phyloP scores from a whole-genome alignment of 1,140 invertebrate species.

The Palaemon carinicauda region DNA sequence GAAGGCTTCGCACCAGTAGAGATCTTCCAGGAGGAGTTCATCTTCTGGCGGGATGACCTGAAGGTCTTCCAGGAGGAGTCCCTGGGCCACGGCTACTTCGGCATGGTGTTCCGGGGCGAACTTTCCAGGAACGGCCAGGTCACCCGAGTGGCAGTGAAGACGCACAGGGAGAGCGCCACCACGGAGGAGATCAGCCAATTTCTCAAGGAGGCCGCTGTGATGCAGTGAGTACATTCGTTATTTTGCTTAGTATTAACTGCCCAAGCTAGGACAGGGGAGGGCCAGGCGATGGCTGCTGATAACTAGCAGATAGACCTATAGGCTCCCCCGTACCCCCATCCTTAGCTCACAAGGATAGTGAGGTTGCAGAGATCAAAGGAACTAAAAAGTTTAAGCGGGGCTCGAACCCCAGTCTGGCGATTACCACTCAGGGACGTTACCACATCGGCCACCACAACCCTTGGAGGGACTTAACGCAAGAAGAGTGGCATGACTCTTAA shows the following conservation, averaged over 20 bases:
- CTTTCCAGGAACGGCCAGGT: not conserved
- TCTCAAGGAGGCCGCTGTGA: conserved; percentile 30
- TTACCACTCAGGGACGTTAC: too few species aligned
- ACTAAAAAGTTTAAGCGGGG: too few species aligned
- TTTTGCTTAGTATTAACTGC: not conserved
- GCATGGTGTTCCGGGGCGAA: conserved; percentile 38
- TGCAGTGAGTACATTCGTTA: conserved; percentile 17
- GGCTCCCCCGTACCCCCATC: too few species aligned
- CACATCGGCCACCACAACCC: too few species aligned
- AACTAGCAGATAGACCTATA: too few species aligned
- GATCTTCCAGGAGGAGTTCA: conserved; percentile 23
- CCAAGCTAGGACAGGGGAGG: too few species aligned
- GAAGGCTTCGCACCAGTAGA: conserved; percentile 36
- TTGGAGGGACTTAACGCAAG: too few species aligned
- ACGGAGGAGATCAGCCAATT: conserved; percentile 25
- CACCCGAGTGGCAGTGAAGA: conserved; percentile 34
- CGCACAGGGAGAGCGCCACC: conserved; percentile 25
- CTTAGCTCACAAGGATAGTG: too few species aligned
- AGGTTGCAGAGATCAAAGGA: too few species aligned
- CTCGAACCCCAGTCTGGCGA: too few species aligned
- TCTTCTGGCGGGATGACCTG: conserved; percentile 41
- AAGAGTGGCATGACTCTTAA: too few species aligned
- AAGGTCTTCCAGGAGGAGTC: conserved; percentile 5
- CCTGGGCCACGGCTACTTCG: conserved; percentile 45
- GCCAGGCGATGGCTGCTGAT: not conserved